Base-by-base conservation (phyloP, 1,140 invertebrate genomes). In the Drosophila miranda region DNA sequence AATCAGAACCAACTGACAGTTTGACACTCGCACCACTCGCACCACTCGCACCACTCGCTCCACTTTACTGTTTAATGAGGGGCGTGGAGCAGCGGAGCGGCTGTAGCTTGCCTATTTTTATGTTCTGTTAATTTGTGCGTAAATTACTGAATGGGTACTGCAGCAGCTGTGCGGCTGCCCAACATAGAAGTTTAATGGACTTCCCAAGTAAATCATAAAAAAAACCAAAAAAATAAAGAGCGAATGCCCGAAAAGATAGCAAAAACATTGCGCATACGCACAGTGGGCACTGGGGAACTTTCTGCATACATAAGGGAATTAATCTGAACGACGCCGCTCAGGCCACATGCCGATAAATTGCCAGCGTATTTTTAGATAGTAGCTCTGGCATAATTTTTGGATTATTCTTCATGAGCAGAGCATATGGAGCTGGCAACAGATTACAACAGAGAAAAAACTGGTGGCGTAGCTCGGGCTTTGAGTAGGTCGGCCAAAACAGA, bases 61-160 rank as follows among this genome's bases (percentile, higher is more conserved):
- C 30, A 3, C 11, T 38, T 38, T 38, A 1, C 34, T 38, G 0
- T 13, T 38, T 38, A 6, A 52, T 28, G 21, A 23, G n/a, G n/a
- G 13, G 26, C 1, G 19, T 19, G 14, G 44, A 19, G 49, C 30
- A 23, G 21, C 34, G 50, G 11, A 49, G 11, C 41, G 13, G 19
- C 28, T 6, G n/a, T 13, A n/a, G 46, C 19, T 46, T 49, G 44
- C 49, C 75, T 84, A 86, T 83, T 75, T 84, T 83, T 79, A 84
- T 84, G 58, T 43, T 19, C 66, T 84, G 75, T 84, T 83, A 84
- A 83, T 83, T 83, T 78, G 67, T 50, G 62, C 77, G 75, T 72
- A 63, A 83, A 79, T 78, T 83, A 72, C 59, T 74, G 61, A 44
- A 59, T 78, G 79, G 57, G 63, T 70, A 83, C 42, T 63, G 81